phyloP scores from a whole-genome alignment of 2,888 invertebrate genomes.

The Xanthostigma xanthostigma region DNA sequence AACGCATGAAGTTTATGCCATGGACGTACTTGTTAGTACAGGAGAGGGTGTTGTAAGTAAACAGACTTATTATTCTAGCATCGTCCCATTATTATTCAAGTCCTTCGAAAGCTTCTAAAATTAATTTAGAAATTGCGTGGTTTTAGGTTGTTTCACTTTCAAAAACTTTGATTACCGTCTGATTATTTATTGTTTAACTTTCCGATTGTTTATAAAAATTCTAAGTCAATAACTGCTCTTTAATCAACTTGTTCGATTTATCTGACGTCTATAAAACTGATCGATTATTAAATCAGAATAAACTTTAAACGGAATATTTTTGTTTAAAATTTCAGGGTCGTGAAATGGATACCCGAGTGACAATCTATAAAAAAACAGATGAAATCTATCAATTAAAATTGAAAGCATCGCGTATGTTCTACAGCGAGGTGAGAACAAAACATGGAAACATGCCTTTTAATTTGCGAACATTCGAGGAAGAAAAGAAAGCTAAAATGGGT shows the following conservation, averaged over 20 bases:
- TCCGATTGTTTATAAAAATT: no score
- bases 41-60: conserved; percentile 77
- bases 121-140: no score
- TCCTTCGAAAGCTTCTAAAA: no score
- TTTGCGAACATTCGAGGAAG: conserved; percentile 86
- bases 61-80: background rate
- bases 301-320: conserved; percentile 12
- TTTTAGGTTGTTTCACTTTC: no score
- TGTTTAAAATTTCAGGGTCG: conserved; percentile 43
- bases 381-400: conserved; percentile 93
- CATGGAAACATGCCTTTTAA: conserved; percentile 97
- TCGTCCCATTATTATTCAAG: no score
- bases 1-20: conserved; percentile 93
- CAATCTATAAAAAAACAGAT: conserved; percentile 97
- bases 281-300: no score
- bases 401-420: conserved; percentile 88
- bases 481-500: conserved; percentile 95
- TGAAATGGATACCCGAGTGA: conserved; percentile 88
- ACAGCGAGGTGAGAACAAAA: conserved; percentile 77
- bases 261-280: no score
- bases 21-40: conserved; percentile 93
- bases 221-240: no score
- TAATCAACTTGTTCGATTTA: no score
- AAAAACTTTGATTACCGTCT: no score
- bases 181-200: no score